phyloP scores from a whole-genome alignment of 2,113 vertebrate species.

The Condylura cristata region DNA sequence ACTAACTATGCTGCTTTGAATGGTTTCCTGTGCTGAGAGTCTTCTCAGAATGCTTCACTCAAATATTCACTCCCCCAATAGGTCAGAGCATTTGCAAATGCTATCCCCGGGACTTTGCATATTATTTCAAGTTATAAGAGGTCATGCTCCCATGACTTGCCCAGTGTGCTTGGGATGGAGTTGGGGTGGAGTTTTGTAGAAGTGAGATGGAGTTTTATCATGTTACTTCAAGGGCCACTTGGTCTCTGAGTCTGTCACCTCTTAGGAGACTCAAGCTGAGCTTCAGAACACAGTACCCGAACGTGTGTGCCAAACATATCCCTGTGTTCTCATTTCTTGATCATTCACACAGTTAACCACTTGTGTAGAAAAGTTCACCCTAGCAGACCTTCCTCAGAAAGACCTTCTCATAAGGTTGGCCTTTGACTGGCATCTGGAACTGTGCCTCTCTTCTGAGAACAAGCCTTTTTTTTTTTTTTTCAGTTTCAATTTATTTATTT shows the following conservation, averaged over 20 bases:
- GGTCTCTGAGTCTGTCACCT: neutral
- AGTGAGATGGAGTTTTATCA: neutral
- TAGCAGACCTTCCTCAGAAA: neutral
- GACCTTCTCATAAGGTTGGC: neutral
- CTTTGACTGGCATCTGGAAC: neutral
- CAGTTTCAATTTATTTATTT: no score
- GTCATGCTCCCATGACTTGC: neutral
- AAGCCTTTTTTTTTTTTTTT: no score
- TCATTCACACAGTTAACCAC: neutral
- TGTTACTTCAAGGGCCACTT: neutral
- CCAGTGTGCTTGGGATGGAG: no score
- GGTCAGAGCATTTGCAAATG: neutral
- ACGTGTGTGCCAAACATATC: neutral
- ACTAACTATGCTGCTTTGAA: neutral
- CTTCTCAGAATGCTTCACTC: neutral
- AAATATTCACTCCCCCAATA: neutral
- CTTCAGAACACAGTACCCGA: neutral
- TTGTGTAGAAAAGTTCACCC: neutral
- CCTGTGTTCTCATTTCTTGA: neutral
- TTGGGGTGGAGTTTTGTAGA: no score
- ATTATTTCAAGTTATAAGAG: neutral
- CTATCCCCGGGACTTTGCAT: neutral
- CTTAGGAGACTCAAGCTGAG: neutral
- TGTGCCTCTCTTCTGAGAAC: no score
- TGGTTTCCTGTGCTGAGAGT: neutral